A percentile compares a stretch with the other conserved stretches of the same genome.
Conservation (phyloP, 2,888 invertebrate species). For the Parelbella ahira region DNA sequence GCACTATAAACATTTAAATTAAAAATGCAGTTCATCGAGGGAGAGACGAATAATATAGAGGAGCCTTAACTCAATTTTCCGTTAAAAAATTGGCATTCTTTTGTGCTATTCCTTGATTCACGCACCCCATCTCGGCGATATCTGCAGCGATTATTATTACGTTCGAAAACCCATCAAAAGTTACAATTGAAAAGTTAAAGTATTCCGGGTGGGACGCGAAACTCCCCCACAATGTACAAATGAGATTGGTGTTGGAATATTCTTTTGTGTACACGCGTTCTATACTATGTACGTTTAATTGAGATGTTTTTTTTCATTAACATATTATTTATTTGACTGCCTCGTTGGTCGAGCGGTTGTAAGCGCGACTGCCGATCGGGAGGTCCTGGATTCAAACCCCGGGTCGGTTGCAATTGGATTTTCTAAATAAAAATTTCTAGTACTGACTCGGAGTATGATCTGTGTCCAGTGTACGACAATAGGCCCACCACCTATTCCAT, state of each 20-base stretch:
- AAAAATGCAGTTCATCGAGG: constrained; percentile 35
- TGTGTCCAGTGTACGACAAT: too few relatives aligned
- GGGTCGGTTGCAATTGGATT: too few relatives aligned
- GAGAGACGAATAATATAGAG: constrained; percentile 59
- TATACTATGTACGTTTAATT: constrained; percentile 17
- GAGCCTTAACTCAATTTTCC: constrained; percentile 73
- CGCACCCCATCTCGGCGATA: constrained; percentile 68
- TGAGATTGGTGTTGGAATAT: constrained; percentile 71
- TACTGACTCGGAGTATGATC: too few relatives aligned
- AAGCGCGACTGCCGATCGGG: too few relatives aligned
- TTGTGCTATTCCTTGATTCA: constrained; percentile 69
- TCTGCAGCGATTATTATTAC: constrained; percentile 75
- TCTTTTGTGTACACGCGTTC: constrained; percentile 58
- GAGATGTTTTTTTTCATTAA: constrained; percentile 7
- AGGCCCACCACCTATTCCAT: too few relatives aligned
- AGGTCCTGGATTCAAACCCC: background rate
- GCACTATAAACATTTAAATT: constrained; percentile 16
- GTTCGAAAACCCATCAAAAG: constrained; percentile 81
- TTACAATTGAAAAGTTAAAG: constrained; percentile 81
- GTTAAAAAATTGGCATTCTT: constrained; percentile 76
- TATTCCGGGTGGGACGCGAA: constrained; percentile 71
- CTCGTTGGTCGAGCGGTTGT: too few relatives aligned
- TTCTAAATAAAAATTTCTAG: too few relatives aligned
- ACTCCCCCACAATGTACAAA: constrained; percentile 72
- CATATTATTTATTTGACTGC: too few relatives aligned